Base-by-base conservation (phyloP, 2,113 vertebrate genomes). In the Calypte anna region DNA sequence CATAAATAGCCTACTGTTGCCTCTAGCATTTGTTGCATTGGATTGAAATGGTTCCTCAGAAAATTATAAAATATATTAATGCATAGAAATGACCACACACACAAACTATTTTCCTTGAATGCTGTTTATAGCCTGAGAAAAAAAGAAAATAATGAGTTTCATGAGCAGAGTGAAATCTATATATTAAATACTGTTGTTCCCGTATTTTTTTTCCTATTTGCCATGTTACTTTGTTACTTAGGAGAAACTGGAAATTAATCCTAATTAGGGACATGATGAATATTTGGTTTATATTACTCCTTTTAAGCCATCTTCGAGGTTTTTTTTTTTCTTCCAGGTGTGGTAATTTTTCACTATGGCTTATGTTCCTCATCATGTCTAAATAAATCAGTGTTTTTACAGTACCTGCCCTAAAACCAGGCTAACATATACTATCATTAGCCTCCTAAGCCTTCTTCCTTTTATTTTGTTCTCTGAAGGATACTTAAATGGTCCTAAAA, bases 131-230 rank as follows among this genome's bases (percentile, higher is more conserved):
- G 95, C 94, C 96, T 90, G 61, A 78, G 95, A 95, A 90, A 91
- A 95, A 88, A 90, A 95, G 83, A 67, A 20, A 93, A 95, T 94
- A 97, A 97, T 94, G 77, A 94, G 86, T 95, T 95, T 96, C 64
- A 73, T 96, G 72, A 94, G 74, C 5, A 58, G 91, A 95, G 85
- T 88, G 88, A 74, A 88, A 83, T 90, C 83, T 95, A 24, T 95
- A 90, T 96, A 96, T 96, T 97, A 96, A 97, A 95, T 96, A 96
- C 86, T 91, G 86, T 81, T 82, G 46, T 67, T n/a, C 50, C 69
- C 87, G 70, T 94, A 61, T 44, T 88, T 95, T 96, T 93, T 94
- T 95, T 61, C 55, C 77, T 48, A 93, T 96, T 97, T 96, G 59
- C 40, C 62, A 7, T 91, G 44, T 94, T 96, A 40, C 44, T 91